Evolutionary conservation across 2,113 vertebrate genomes (phyloP).

Genomic region (Macaca fascicularis): T2T-MFA8v1.1 NC_088385.1:34478001-34478500

Average conservation of each 20-base stretch:
- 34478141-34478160: not conserved
- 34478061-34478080: not conserved
- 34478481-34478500: too few relatives aligned
- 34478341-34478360: not conserved
- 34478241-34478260: not conserved
- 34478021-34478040: too few relatives aligned
- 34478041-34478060: too few relatives aligned
- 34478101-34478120: not conserved
- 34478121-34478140: not conserved
- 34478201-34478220: not conserved
- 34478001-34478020: too few relatives aligned
- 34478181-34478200: not conserved
- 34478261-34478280: not conserved
- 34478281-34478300: not conserved
- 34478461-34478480: too few relatives aligned
- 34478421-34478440: too few relatives aligned
- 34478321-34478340: not conserved
- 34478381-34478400: not conserved
- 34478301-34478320: not conserved
- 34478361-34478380: not conserved
- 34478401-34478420: accelerated
- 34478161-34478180: not conserved
- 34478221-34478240: not conserved
- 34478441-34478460: too few relatives aligned
- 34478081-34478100: not conserved